Evolutionary conservation across 2,888 invertebrate species (phyloP).

Genomic region (Eugnorisma glareosa): DNA sequence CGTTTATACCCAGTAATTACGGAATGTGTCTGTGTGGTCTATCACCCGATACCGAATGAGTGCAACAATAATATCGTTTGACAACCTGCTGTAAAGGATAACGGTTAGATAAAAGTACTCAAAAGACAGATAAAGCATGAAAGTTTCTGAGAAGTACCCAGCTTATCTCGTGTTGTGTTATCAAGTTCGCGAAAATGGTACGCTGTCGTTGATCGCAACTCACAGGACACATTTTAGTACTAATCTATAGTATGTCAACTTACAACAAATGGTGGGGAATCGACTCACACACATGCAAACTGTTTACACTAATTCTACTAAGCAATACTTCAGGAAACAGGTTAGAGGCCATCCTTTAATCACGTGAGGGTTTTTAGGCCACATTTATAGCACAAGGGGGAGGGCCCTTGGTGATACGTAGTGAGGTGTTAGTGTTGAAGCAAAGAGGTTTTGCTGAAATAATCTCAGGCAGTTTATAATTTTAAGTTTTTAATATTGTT

Average conservation of each 20-base stretch:
- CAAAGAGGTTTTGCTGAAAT: no score
- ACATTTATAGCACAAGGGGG: no score
- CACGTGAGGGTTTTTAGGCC: no score
- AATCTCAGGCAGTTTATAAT: no score
- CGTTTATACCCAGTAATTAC: background rate
- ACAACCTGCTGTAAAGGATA: conserved; percentile 47
- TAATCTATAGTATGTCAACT: background rate
- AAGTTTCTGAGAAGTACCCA: conserved; percentile 60
- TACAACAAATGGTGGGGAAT: background rate
- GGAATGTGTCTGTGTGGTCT: conserved; percentile 21
- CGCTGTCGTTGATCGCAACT: conserved; percentile 1
- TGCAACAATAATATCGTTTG: conserved; percentile 35
- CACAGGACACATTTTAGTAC: background rate
- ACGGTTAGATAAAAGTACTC: conserved; percentile 48
- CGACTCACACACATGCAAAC: background rate
- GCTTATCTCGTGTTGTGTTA: conserved; percentile 64
- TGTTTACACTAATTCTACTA: no score
- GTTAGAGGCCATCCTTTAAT: no score
- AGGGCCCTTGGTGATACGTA: no score
- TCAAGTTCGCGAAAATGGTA: conserved; percentile 59
- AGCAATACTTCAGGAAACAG: no score
- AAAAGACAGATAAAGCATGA: conserved; percentile 52
- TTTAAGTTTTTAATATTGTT: no score
- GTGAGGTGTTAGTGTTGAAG: no score
- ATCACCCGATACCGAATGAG: conserved; percentile 2